Base-by-base conservation (phyloP, 2,888 invertebrate species). In the Lasiommata megera region DNA sequence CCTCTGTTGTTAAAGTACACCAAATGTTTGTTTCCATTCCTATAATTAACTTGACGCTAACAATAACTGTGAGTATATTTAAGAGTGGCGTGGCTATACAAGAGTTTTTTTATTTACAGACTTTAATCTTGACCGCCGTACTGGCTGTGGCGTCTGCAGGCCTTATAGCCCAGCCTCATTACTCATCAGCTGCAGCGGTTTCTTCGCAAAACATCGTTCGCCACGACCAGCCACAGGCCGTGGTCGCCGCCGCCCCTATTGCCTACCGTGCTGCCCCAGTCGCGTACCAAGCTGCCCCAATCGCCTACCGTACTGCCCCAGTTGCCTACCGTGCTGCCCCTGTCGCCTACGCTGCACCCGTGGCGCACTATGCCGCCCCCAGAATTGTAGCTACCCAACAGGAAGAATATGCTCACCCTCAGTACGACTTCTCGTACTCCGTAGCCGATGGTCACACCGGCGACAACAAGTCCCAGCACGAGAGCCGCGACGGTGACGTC, bases 391-490 rank as follows among this genome's bases (percentile, higher is more conserved):
- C 50, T 28, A 37, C 40, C 28, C 36, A 36, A 31, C 28, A 52
- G 41, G 43, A 43, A 12, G 43, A 43, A 43, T 43, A 43, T 28
- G 28, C 51, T 14, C 38, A 92, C 76, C 92, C 92, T 59, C 90
- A 92, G 73, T 93, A 93, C 80, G 86, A 92, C 57, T 92, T 87
- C 80, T 86, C 91, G 1, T 92, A 92, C 77, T 92, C 92, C 23
- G 92, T 92, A 9, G 86, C 92, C 57, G 93, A 93, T 66, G 85
- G 84, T 28, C 92, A 92, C 74, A 88, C 92, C 65, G 93, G 92
- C 34, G 93, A 93, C 83, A 91, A 92, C 80, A 93, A 93, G 84
- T 91, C 92, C 63, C 92, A 93, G 76, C 82, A 88, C 48, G 93
- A 93, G 79, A 82, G 84, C 74, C 87, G 91, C 68, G 92, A 92